Percentiles rank a stretch among this genome's conserved stretches.
phyloP scores from a whole-genome alignment of 2,113 vertebrate genomes.

The Coregonus clupeaformis region DNA sequence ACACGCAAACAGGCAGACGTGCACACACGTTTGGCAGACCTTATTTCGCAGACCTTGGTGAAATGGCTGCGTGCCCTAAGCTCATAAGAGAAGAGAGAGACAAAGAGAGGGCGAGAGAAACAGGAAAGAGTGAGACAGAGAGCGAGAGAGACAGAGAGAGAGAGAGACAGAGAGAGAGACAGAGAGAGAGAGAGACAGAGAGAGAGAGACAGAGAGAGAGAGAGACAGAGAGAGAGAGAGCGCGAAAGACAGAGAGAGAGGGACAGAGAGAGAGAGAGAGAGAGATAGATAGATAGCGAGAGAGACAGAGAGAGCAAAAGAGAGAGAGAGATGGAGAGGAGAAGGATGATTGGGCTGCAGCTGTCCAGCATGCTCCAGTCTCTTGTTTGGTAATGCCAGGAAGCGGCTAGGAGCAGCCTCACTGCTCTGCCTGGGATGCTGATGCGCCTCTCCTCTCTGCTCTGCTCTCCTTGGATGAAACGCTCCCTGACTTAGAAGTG shows the following conservation, averaged over 20 bases:
- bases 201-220: too few relatives aligned
- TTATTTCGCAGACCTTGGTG: conserved; percentile 18
- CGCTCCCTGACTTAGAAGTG: conserved; percentile 38
- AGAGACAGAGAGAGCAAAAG: background rate
- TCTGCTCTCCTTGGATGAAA: conserved; percentile 38
- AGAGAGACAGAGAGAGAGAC: too few relatives aligned
- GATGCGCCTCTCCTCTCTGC: background rate
- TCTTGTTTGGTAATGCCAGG: too few relatives aligned
- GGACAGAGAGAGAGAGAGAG: conserved; percentile 33
- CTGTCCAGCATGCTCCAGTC: background rate
- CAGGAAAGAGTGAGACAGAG: too few relatives aligned
- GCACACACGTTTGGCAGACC: background rate
- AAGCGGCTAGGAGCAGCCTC: conserved; percentile 1
- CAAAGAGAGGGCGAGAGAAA: conserved; percentile 29
- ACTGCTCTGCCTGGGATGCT: background rate
- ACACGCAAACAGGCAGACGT: background rate
- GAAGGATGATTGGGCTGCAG: background rate
- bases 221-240: too few relatives aligned
- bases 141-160: too few relatives aligned
- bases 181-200: conserved; percentile 32
- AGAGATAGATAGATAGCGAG: background rate
- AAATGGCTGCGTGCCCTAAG: conserved; percentile 21
- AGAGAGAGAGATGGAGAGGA: background rate
- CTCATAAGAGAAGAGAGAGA: conserved; percentile 22
- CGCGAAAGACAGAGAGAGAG: background rate